phyloP scores from a whole-genome alignment of 1,140 invertebrate species.

The Drosophila azteca region DNA sequence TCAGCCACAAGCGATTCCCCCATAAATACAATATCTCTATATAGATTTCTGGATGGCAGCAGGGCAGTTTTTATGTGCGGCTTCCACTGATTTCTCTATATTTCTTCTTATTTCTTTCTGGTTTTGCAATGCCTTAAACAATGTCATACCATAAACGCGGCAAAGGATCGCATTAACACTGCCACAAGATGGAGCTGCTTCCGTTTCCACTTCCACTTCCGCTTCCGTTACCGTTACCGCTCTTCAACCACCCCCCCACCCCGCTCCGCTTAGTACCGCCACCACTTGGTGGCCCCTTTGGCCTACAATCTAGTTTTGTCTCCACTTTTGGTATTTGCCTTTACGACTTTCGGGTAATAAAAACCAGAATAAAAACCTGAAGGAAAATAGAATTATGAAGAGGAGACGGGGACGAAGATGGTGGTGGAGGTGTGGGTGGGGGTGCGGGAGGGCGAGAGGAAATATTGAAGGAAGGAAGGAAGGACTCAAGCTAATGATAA shows the following conservation, averaged over 20 bases:
- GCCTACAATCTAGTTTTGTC: constrained; percentile 31
- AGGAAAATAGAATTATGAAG: constrained; percentile 47
- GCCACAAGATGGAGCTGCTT: constrained; percentile 16
- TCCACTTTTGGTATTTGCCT: constrained; percentile 40
- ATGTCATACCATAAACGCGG: constrained; percentile 70
- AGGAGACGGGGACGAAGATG: neutral
- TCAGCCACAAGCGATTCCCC: constrained; percentile 44
- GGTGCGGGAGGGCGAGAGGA: neutral
- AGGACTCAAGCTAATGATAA: constrained; percentile 52
- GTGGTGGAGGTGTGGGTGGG: constrained; percentile 3
- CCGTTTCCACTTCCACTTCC: constrained; percentile 25
- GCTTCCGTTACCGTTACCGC: neutral
- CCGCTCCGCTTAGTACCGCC: too few species aligned
- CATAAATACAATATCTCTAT: constrained; percentile 12
- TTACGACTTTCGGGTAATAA: constrained; percentile 49
- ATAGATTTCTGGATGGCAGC: constrained; percentile 31
- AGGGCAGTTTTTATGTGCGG: constrained; percentile 24
- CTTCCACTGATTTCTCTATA: constrained; percentile 18
- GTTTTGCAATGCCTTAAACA: constrained; percentile 61
- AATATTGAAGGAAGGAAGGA: constrained; percentile 11
- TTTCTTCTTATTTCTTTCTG: neutral
- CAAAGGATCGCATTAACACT: constrained; percentile 74
- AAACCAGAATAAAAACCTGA: constrained; percentile 39
- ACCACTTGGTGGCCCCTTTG: too few species aligned
- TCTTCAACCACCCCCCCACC: neutral